Conservation (phyloP, 1,140 invertebrate species). For the Phymastichus coffea region DNA sequence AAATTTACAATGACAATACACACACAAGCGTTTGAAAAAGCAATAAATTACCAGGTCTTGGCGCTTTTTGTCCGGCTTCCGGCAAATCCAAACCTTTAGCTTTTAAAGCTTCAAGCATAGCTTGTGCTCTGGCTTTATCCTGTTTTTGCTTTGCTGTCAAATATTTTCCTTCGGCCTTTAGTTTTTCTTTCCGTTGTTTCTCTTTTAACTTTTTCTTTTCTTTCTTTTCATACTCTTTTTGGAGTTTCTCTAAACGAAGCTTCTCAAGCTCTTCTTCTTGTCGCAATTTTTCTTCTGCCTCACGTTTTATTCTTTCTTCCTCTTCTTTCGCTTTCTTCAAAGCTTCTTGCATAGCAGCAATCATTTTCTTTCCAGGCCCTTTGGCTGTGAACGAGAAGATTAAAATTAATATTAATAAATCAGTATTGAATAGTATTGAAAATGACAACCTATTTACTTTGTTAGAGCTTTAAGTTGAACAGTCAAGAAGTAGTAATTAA, state of each 20-base stretch:
- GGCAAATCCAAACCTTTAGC: conserved; percentile 73
- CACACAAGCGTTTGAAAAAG: not conserved
- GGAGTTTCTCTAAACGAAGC: conserved; percentile 71
- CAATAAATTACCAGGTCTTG: conserved; percentile 58
- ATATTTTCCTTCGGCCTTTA: conserved; percentile 94
- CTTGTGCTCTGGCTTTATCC: conserved; percentile 82
- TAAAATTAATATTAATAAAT: not conserved
- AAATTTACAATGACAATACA: not conserved
- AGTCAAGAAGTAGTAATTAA: not conserved
- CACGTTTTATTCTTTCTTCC: conserved; percentile 73
- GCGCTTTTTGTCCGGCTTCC: conserved; percentile 72
- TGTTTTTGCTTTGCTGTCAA: conserved; percentile 91
- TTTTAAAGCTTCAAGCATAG: conserved; percentile 83
- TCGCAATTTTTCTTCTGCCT: conserved; percentile 79
- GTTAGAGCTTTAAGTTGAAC: not conserved
- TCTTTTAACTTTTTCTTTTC: conserved; percentile 92
- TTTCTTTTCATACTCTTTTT: conserved; percentile 83
- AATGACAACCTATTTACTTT: not conserved
- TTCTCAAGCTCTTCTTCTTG: conserved; percentile 74
- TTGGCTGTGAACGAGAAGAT: conserved; percentile 52
- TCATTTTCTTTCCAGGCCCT: conserved; percentile 75
- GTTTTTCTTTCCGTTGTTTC: conserved; percentile 87
- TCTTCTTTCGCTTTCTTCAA: conserved; percentile 62
- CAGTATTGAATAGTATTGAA: not conserved
- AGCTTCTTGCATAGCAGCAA: conserved; percentile 87